Conservation (phyloP, 2,888 invertebrate genomes). For the Thymelicus lineola region DNA sequence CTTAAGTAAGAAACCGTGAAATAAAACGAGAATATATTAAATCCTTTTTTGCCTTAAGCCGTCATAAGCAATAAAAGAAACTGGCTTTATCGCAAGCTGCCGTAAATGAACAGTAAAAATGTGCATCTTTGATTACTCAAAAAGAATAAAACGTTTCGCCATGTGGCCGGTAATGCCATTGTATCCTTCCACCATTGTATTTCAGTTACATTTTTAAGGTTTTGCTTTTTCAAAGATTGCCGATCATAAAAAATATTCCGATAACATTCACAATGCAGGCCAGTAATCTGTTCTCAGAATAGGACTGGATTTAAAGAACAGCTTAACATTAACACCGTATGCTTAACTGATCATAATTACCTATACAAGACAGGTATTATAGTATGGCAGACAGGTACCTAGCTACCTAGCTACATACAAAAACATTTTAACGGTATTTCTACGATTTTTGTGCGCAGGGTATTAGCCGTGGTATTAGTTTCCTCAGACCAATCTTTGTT, state of each 20-base stretch:
- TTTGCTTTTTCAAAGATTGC: conserved; percentile 68
- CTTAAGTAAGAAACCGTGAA: conserved; percentile 4
- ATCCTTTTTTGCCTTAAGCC: conserved; percentile 2
- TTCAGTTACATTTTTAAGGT: conserved; percentile 67
- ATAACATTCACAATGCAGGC: conserved; percentile 66
- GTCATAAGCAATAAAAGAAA: conserved; percentile 43
- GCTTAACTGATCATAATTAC: not conserved
- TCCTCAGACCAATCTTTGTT: too few relatives aligned
- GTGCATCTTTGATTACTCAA: conserved; percentile 65
- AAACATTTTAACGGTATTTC: not conserved
- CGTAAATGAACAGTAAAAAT: conserved; percentile 63
- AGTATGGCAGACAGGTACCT: too few relatives aligned
- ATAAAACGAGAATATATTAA: conserved; percentile 14
- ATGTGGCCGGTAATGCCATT: conserved; percentile 72
- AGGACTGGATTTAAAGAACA: conserved; percentile 38
- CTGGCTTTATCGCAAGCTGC: conserved; percentile 33
- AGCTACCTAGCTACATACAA: too few relatives aligned
- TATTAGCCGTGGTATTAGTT: too few relatives aligned
- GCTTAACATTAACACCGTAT: not conserved
- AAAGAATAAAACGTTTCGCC: conserved; percentile 66
- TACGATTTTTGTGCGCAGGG: not conserved
- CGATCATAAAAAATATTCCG: conserved; percentile 64
- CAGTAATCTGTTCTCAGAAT: conserved; percentile 67
- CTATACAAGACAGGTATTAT: not conserved
- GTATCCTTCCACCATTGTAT: conserved; percentile 73